Evolutionary conservation across 2,888 invertebrate species (phyloP), one percentile per base, ranked within the genome.

Genomic region (Myopa testacea): DNA sequence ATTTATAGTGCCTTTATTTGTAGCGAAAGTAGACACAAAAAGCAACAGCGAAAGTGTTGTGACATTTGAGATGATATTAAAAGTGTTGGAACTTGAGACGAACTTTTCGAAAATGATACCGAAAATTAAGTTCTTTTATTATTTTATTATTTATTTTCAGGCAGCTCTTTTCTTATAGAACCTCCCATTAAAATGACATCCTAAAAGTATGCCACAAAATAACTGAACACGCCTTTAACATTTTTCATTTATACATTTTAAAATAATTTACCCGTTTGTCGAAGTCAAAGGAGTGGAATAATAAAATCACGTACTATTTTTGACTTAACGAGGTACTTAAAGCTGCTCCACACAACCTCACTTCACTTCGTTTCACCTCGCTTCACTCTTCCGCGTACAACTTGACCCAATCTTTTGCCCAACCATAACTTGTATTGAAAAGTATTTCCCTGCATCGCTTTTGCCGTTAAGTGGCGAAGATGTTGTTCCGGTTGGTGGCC

Each of bases 401-500:
- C 55, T 70, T 70, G 55, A 70, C 70, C 70, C 37, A 70, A 70
- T 26, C 55, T 55, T 37, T 4, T 34, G 12, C 37, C 34, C 52
- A 70, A 55, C 6, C 55, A 37, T 34, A 70, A 65, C 16, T 7
- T 65, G 65, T 65, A 16, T 16, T 65, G 1, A 70, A 55, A 55
- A 55, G 70, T 55, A 70, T 70, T 70, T 70, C 55, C 14, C 52
- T 70, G 50, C 34, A 70, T 12, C 52, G 10, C 26, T 65, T 38
- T 34, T 34, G 16, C 14, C 65, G 14, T 38, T 38, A 65, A 65
- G n/a, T 55, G 10, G 5, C 71, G 77, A 38, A 73, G 69, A 26
- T 55, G 45, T 77, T 79, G 75, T 75, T 79, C 70, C 26, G 40
- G 50, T 69, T 68, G 71, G 38, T 45, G 69, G 69, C n/a, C 50